Evolutionary conservation across 2,113 vertebrate species (phyloP).

Genomic region (Takifugu bimaculatus): DNA sequence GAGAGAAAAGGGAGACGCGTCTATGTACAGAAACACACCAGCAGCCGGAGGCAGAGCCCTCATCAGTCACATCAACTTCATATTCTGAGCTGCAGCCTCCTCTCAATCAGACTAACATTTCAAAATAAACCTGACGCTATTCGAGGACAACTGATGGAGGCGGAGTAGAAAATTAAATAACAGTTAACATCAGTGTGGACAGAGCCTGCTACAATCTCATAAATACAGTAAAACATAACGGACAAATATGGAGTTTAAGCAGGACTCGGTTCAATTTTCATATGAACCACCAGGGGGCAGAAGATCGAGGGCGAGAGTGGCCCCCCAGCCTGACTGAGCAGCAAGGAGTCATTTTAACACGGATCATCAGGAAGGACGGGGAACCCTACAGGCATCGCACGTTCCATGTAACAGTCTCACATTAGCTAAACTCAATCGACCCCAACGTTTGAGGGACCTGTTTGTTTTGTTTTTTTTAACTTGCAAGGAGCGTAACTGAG

Average conservation of each 20-base stretch:
- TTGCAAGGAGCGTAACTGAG: not conserved
- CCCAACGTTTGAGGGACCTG: not conserved
- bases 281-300: conserved; percentile 52
- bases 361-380: conserved; percentile 21
- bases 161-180: conserved; percentile 69
- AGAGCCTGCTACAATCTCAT: conserved; percentile 41
- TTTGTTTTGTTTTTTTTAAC: not conserved
- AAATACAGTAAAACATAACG: conserved; percentile 43
- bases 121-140: conserved; percentile 47
- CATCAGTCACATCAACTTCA: conserved; percentile 56
- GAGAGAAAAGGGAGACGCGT: conserved; percentile 20
- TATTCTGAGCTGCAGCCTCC: conserved; percentile 50
- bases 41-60: conserved; percentile 41
- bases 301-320: conserved; percentile 9
- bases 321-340: not conserved
- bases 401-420: not conserved
- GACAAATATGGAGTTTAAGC: conserved; percentile 3
- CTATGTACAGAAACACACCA: conserved; percentile 37
- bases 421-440: not conserved
- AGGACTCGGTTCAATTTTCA: conserved; percentile 8
- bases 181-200: conserved; percentile 34
- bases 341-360: conserved; percentile 48
- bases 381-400: not conserved
- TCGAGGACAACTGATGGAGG: conserved; percentile 52
- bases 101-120: conserved; percentile 56